Evolutionary conservation across 1,140 invertebrate species (phyloP).

Genomic region (Nebria ingens): DNA sequence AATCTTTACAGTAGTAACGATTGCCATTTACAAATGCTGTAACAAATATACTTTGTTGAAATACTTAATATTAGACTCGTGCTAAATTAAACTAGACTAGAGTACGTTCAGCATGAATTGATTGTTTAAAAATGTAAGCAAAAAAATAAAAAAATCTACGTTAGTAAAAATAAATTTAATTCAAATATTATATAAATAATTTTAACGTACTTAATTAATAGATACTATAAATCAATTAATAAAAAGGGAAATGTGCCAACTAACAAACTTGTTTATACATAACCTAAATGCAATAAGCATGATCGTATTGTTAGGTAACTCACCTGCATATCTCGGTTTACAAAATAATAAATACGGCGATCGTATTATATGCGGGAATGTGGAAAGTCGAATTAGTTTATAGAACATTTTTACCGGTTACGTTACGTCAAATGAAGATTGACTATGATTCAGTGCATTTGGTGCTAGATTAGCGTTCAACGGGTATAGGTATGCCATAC

Average conservation of each 20-base stretch:
- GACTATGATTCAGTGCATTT: no score
- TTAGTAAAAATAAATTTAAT: background rate
- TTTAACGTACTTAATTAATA: no score
- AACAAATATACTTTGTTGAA: background rate
- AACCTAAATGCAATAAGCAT: constrained; percentile 5
- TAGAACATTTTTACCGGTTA: background rate
- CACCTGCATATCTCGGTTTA: background rate
- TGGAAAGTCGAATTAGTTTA: background rate
- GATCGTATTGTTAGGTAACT: background rate
- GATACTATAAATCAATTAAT: background rate
- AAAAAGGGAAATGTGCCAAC: background rate
- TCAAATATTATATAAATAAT: no score
- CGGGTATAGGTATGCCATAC: no score
- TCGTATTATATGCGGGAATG: background rate
- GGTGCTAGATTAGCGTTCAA: no score
- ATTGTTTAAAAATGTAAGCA: no score
- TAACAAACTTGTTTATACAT: constrained; percentile 1
- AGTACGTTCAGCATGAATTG: no score
- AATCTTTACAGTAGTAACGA: background rate
- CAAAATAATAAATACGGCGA: background rate
- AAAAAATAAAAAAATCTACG: background rate
- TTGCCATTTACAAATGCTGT: background rate
- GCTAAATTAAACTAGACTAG: no score
- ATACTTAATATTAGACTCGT: no score
- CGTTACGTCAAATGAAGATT: background rate